Percentiles rank a stretch among this genome's conserved stretches.
phyloP scores from a whole-genome alignment of 1,140 invertebrate genomes.

The Lycorma delicatula region DNA sequence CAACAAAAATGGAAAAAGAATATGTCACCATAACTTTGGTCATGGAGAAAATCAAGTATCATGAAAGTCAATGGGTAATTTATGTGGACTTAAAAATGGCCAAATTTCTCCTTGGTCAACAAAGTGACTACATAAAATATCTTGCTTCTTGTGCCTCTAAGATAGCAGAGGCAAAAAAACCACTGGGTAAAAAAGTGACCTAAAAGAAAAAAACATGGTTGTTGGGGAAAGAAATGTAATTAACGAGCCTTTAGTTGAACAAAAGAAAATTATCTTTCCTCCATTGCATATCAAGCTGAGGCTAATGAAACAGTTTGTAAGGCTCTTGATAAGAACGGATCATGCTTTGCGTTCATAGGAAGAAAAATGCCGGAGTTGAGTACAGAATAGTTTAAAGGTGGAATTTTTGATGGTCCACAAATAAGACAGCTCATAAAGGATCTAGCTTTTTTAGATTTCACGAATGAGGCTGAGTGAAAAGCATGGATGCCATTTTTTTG shows the following conservation, averaged over 20 bases:
- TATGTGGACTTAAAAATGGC: slow-evolving; percentile 1
- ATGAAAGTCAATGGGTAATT: not conserved
- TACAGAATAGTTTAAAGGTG: not conserved
- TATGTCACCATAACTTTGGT: too few relatives aligned
- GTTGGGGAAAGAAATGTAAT: slow-evolving; percentile 16
- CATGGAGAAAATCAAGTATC: too few relatives aligned
- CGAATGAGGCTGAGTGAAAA: not conserved
- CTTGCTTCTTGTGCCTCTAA: too few relatives aligned
- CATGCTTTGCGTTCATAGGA: slow-evolving; percentile 5
- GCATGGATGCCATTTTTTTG: not conserved
- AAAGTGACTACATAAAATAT: too few relatives aligned
- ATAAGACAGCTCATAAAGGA: slow-evolving; percentile 7
- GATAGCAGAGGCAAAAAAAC: too few relatives aligned
- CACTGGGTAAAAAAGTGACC: too few relatives aligned
- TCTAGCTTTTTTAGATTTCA: not conserved
- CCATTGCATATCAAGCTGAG: not conserved
- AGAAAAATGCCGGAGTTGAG: slow-evolving; percentile 7
- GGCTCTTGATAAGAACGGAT: slow-evolving; percentile 10
- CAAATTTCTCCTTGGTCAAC: too few relatives aligned
- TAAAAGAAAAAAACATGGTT: slow-evolving; percentile 10
- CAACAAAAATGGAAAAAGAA: too few relatives aligned
- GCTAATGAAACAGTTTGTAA: too few relatives aligned
- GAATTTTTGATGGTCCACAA: slow-evolving; percentile 1
- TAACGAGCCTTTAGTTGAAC: slow-evolving; percentile 8
- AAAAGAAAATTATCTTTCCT: slow-evolving; percentile 7